These are phyloP conservation scores for Zosterops pallidus DNA, from an alignment of 2,113 vertebrate genomes.

Conservation along the genomic window DNA sequence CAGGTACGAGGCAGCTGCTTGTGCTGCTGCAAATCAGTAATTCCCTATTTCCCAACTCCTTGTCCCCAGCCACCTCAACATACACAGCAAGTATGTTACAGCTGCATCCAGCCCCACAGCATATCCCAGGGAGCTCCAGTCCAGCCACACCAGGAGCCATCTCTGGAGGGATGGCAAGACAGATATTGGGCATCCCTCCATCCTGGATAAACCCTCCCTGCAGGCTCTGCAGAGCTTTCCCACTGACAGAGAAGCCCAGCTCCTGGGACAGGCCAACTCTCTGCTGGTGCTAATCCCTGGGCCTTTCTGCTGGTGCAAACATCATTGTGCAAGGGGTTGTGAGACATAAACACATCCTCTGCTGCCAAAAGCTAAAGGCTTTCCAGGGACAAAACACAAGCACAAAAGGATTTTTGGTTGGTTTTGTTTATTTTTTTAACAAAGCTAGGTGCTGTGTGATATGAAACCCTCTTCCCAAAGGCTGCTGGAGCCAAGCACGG, in stretches of 20 bases:
- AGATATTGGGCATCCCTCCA: neutral
- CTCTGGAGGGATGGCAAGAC: neutral
- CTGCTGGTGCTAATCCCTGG: neutral
- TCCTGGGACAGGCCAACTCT: neutral
- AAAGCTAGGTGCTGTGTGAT: slow-evolving; percentile 82
- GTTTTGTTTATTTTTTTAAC: neutral
- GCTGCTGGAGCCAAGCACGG: fast-evolving
- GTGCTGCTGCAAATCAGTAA: neutral
- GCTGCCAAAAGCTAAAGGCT: neutral
- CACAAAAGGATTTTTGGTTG: neutral
- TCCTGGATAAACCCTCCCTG: neutral
- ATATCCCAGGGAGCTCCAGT: neutral
- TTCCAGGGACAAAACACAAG: neutral
- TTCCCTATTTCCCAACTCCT: neutral
- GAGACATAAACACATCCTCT: neutral
- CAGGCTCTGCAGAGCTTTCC: neutral
- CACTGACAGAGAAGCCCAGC: fast-evolving
- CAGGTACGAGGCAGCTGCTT: fast-evolving
- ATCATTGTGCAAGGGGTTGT: neutral
- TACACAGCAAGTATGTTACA: fast-evolving
- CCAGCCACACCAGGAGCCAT: neutral
- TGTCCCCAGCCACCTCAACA: neutral
- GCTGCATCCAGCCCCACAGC: slow-evolving; percentile 8
- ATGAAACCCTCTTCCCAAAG: slow-evolving; percentile 76
- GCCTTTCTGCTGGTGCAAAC: neutral